Conservation (phyloP, 1,140 invertebrate species). For the Holcopasites calliopsidis region DNA sequence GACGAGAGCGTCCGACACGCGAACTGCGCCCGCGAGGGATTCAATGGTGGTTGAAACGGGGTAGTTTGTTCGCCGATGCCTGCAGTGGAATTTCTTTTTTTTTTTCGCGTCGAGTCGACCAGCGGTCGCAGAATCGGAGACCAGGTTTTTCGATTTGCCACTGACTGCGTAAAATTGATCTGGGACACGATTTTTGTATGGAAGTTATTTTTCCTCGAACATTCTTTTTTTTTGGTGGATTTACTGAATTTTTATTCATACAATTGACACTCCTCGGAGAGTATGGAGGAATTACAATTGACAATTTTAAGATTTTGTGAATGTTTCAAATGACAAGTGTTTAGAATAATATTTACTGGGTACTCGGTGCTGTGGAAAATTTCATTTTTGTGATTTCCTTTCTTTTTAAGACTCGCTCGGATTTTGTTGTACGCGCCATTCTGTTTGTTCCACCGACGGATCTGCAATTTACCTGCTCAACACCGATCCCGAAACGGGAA, state of each 20-base stretch:
- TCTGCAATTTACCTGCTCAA: background rate
- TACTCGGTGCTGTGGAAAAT: no score
- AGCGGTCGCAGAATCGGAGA: background rate
- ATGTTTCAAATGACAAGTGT: no score
- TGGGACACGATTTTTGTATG: no score
- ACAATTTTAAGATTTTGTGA: no score
- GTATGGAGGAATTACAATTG: no score
- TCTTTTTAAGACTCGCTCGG: no score
- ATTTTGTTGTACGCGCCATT: background rate
- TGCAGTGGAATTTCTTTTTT: background rate
- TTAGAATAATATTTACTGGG: no score
- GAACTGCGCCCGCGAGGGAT: conserved; percentile 4
- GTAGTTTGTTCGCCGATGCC: conserved; percentile 17
- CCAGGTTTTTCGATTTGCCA: no score
- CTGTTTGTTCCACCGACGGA: background rate
- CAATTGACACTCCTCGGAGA: no score
- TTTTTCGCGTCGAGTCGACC: background rate
- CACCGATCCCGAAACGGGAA: background rate
- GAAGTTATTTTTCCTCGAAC: no score
- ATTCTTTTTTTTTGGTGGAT: background rate
- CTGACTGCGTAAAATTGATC: conserved; percentile 3
- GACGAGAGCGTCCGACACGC: conserved; percentile 10
- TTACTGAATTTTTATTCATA: no score
- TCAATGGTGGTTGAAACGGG: background rate
- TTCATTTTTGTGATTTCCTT: no score